Base-by-base conservation (phyloP, 2,113 vertebrate species). In the Apodemus sylvaticus region DNA sequence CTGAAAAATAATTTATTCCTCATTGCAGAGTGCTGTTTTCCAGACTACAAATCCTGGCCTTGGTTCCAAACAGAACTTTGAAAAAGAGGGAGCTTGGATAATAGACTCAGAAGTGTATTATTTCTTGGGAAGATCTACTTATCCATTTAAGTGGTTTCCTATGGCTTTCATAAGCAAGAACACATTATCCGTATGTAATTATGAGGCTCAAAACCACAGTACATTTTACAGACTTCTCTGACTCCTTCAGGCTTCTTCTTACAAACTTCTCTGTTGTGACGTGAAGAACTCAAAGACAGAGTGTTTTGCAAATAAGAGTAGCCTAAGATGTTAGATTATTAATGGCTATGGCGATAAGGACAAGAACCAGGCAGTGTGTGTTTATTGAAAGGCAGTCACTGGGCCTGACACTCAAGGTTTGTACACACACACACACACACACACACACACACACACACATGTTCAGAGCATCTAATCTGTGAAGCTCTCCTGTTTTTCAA, bases 1-100 rank as follows among this genome's bases (percentile, higher is more conserved):
- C 96, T 97, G 82, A 71, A 96, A 95, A 97, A 96, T 97, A 96
- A 97, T 97, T 97, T 97, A 97, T 97, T 97, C 96, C 95, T 97
- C 92, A 86, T 93, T 94, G 42, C n/a, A 58, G 77, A 94, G 90
- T 87, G 91, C 97, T 97, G 92, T 96, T 97, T 98, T 95, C 97
- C 95, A 97, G 96, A 86, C 95, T 96, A 96, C 97, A 95, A 97
- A 97, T 97, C n/a, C 89, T 97, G 95, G 95, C 96, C 97, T 96
- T 95, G 86, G 91, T 95, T 96, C 96, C 91, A 96, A 94, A 92
- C 71, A 94, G 77, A 94, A 94, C 94, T 96, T 94, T 78, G 90
- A 85, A 86, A 93, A 90, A 73, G 71, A 89, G 31, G 16, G 70
- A 94, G n/a, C 78, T 95, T 96, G 95, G 94, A 94, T 92, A 96